Percentiles rank a stretch among this genome's conserved stretches.
These are phyloP conservation scores for Gadus macrocephalus DNA, from an alignment of 2,113 vertebrate species.

Conservation along the genomic window DNA sequence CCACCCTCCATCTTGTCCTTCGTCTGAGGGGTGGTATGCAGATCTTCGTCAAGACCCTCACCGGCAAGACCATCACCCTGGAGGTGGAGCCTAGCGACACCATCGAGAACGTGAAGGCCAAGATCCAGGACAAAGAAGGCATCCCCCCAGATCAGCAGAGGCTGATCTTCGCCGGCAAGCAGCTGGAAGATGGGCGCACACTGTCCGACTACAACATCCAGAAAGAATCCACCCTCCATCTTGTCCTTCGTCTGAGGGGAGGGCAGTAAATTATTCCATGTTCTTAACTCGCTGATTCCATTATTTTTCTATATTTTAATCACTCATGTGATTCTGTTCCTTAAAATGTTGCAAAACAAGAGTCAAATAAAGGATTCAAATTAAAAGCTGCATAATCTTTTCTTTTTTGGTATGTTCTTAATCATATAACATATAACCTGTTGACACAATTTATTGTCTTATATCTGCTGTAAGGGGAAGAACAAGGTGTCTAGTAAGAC, in stretches of 20 bases:
- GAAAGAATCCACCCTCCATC: slow-evolving; percentile 47
- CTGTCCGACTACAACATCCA: slow-evolving; percentile 44
- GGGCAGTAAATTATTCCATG: slow-evolving; percentile 10
- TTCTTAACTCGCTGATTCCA: not conserved
- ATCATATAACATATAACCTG: no score
- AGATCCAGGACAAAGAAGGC: slow-evolving; percentile 80
- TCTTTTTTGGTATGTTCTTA: not conserved
- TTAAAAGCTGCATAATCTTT: not conserved
- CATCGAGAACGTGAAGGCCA: slow-evolving; percentile 73
- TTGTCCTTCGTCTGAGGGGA: slow-evolving; percentile 53
- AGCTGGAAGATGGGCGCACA: slow-evolving; percentile 51
- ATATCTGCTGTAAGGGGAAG: no score
- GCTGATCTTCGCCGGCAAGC: slow-evolving; percentile 53
- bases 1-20: no score
- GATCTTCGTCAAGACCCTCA: slow-evolving; percentile 64
- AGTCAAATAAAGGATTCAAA: not conserved
- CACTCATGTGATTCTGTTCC: not conserved
- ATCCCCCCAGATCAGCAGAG: slow-evolving; percentile 69
- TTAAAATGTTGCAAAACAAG: not conserved
- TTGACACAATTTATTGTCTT: no score
- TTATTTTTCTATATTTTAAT: not conserved
- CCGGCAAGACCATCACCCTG: slow-evolving; percentile 74
- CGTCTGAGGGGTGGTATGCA: not conserved
- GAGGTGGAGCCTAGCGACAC: slow-evolving; percentile 74
- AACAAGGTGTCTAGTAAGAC: no score